These are phyloP conservation scores for Lymantria monacha DNA, from an alignment of 2,888 invertebrate species.

Conservation along the genomic window DNA sequence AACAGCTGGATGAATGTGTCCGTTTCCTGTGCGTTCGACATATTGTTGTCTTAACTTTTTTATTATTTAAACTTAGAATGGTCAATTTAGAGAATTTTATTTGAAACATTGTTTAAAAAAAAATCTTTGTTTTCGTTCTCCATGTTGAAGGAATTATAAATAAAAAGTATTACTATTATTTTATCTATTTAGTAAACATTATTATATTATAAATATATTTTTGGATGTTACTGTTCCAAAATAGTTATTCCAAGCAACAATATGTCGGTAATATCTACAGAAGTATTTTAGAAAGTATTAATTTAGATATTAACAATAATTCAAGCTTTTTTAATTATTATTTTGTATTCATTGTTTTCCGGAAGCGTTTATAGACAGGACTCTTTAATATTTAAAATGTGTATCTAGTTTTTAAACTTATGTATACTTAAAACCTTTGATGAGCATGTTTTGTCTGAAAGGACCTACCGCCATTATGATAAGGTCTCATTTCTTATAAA, in stretches of 20 bases:
- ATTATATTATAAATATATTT: neutral
- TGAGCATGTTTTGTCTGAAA: constrained; percentile 22
- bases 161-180: neutral
- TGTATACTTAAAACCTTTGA: constrained; percentile 39
- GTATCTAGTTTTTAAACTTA: constrained; percentile 41
- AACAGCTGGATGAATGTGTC: constrained; percentile 16
- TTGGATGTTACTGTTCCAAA: neutral
- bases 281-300: constrained; percentile 67
- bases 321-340: constrained; percentile 42
- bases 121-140: too few species aligned
- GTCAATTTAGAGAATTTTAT: neutral
- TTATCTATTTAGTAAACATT: neutral
- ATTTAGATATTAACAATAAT: constrained; percentile 48
- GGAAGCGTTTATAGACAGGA: constrained; percentile 24
- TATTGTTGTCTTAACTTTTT: constrained; percentile 18
- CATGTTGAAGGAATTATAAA: neutral
- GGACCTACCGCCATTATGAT: constrained; percentile 49
- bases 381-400: constrained; percentile 40
- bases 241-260: constrained; percentile 24
- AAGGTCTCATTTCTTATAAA: constrained; percentile 34
- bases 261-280: constrained; percentile 32
- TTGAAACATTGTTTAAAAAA: neutral
- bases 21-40: constrained; percentile 19
- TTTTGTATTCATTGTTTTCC: constrained; percentile 24
- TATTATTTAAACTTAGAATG: neutral